Evolutionary conservation across 2,797 vertebrate genomes (phyloP), one percentile per base, ranked within the genome.

Genomic region (Sylvia borin): DNA sequence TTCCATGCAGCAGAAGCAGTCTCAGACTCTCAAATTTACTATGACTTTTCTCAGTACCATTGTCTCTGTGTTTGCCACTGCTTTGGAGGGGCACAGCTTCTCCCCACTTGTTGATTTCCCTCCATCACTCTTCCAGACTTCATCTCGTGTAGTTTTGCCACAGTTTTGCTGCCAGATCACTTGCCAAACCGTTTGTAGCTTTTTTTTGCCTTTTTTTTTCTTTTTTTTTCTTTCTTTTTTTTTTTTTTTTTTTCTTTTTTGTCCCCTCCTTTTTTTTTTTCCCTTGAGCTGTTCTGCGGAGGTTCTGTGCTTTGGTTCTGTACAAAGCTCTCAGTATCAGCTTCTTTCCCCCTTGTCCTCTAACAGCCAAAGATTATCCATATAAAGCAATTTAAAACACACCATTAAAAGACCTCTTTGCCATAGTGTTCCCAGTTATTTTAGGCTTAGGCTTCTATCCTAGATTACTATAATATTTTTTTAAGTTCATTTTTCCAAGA

Each of bases 401-500:
- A 84, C 40, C 51, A 86, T 85, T 96, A 78, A 88, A 85, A 95
- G 34, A 31, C 48, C 71, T 90, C 79, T 36, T 90, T 66, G 34
- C 48, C 60, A 47, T 29, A 55, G 64, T 22, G 40, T 90, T 96
- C 85, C 91, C 73, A 81, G 87, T 94, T 94, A 92, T 94, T 97
- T 97, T 94, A 92, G 82, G 68, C 96, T 81, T 92, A 96, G 76
- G 70, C 91, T 96, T 93, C 88, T 86, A 88, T 91, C 88, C 88
- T 91, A 55, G 45, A 86, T 96, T 90, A 91, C 40, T 88, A 61
- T 66, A 91, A 72, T 94, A 60, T 92, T 91, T 93, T 91, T 92
- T 95, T n/a, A 88, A 93, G 82, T 86, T 95, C 42, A 57, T 93
- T 95, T 96, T 96, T 96, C 95, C 92, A 94, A 95, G 85, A 90